Percentiles rank a stretch among this genome's conserved stretches.
Conservation (phyloP, 2,888 invertebrate species). For the Clivina fossor region DNA sequence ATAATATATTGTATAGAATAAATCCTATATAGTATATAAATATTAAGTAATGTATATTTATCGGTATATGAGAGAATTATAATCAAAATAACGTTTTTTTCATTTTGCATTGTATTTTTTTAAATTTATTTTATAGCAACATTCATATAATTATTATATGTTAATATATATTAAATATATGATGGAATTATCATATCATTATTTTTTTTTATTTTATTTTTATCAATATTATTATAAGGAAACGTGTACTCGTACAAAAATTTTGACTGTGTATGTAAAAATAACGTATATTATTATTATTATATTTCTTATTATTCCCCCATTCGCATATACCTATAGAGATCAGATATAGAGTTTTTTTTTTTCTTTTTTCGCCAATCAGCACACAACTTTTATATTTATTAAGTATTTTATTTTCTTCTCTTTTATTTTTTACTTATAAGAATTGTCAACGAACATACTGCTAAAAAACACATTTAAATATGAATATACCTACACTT, state of each 20-base stretch:
- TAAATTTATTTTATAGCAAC: constrained; percentile 34
- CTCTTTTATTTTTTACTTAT: too few species aligned
- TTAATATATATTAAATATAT: constrained; percentile 30
- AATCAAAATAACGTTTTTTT: constrained; percentile 35
- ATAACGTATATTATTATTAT: constrained; percentile 33
- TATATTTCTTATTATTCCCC: too few species aligned
- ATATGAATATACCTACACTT: too few species aligned
- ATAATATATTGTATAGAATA: constrained; percentile 45
- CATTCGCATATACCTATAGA: too few species aligned
- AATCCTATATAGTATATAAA: constrained; percentile 52
- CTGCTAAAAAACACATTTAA: constrained; percentile 18
- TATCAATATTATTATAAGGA: constrained; percentile 42
- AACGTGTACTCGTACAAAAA: constrained; percentile 57
- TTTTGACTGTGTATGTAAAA: constrained; percentile 50
- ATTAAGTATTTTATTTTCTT: too few species aligned
- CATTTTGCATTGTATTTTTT: constrained; percentile 35
- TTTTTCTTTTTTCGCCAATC: constrained; percentile 17
- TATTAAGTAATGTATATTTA: constrained; percentile 51
- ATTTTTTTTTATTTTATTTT: too few species aligned
- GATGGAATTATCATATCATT: constrained; percentile 25
- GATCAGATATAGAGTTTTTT: too few species aligned
- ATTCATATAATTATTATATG: constrained; percentile 33
- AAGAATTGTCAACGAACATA: constrained; percentile 6
- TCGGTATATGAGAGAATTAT: constrained; percentile 49
- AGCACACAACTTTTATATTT: constrained; percentile 25